Base-by-base conservation (phyloP, 1,140 invertebrate genomes). In the Drosophila mayri region DNA sequence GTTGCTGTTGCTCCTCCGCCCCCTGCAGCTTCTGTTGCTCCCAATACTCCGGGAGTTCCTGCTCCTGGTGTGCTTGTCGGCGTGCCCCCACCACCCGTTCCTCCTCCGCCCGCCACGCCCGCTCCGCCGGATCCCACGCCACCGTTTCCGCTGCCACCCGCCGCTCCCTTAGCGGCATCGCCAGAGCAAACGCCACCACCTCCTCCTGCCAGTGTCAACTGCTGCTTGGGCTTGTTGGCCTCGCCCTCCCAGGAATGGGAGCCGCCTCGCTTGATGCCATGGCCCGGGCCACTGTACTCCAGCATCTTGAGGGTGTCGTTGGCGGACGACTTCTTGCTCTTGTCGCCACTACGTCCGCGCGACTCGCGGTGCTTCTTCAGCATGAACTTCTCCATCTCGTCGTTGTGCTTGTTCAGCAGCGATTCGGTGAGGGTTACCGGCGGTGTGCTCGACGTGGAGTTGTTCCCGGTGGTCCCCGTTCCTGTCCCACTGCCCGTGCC, bases 351-450 rank as follows among this genome's bases (percentile, higher is more conserved):
- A 14, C 93, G 94, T 46, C 93, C 94, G 18, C 95, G 92, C n/a
- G 94, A 93, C 71, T 96, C 94, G 8, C 94, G 93, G 80, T 96
- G 95, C 57, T 95, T 95, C 77, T 96, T 95, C 11, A 96, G 93
- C 94, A 97, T 95, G 6, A 95, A 93, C 81, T 96, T 96, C 83
- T 97, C 95, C 96, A 97, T 97, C 57, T 96, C 94, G 74, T 96
- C 95, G 88, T 96, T 97, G 79, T 97, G 96, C 72, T 94, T 95
- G 59, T 92, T 94, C 2, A 97, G 90, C 44, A 96, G 52, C 2
- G 93, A 94, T 85, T 96, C 95, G 0, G 96, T 97, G 4, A 97
- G 93, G 12, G 94, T 94, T 0, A 94, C 92, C 3, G 63, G 74
- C 0, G 73, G 74, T 2, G 41, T 35, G 25, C 46, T 18, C 6